Percentiles rank a stretch among this genome's conserved stretches.
Conservation (phyloP, 2,113 vertebrate species). For the Seriola dumerili region DNA sequence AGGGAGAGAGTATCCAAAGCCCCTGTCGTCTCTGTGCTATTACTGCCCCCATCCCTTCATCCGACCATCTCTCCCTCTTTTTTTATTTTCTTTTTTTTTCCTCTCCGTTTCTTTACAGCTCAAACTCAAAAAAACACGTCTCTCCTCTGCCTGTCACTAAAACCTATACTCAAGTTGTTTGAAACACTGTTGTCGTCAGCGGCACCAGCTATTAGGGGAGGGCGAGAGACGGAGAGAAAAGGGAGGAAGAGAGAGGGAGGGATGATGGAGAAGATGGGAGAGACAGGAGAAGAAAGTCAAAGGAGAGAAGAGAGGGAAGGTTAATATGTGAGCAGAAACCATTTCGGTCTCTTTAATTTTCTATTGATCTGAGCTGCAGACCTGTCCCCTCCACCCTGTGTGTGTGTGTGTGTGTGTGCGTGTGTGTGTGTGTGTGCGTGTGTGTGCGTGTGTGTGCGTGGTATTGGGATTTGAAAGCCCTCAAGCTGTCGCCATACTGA, state of each 20-base stretch:
- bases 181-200: slow-evolving; percentile 59
- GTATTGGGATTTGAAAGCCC: slow-evolving; percentile 26
- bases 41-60: slow-evolving; percentile 73
- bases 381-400: slow-evolving; percentile 32
- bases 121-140: slow-evolving; percentile 77
- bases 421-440: slow-evolving; percentile 23
- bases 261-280: slow-evolving; percentile 34
- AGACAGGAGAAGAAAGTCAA: slow-evolving; percentile 36
- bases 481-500: slow-evolving; percentile 26
- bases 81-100: slow-evolving; percentile 25
- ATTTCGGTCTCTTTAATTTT: slow-evolving; percentile 85
- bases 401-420: slow-evolving; percentile 39
- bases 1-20: slow-evolving; percentile 67
- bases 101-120: slow-evolving; percentile 62
- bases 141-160: slow-evolving; percentile 70
- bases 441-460: slow-evolving; percentile 41
- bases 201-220: slow-evolving; percentile 68
- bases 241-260: slow-evolving; percentile 31
- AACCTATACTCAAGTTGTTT: slow-evolving; percentile 71
- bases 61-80: slow-evolving; percentile 54
- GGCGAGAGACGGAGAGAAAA: slow-evolving; percentile 25
- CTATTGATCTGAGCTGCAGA: slow-evolving; percentile 81
- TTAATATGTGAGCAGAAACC: slow-evolving; percentile 83
- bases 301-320: slow-evolving; percentile 72
- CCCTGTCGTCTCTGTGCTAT: slow-evolving; percentile 74